Percentiles rank a stretch among this genome's conserved stretches.
Evolutionary conservation across 1,140 invertebrate genomes (phyloP).

Genomic region (Rhyzopertha dominica): DNA sequence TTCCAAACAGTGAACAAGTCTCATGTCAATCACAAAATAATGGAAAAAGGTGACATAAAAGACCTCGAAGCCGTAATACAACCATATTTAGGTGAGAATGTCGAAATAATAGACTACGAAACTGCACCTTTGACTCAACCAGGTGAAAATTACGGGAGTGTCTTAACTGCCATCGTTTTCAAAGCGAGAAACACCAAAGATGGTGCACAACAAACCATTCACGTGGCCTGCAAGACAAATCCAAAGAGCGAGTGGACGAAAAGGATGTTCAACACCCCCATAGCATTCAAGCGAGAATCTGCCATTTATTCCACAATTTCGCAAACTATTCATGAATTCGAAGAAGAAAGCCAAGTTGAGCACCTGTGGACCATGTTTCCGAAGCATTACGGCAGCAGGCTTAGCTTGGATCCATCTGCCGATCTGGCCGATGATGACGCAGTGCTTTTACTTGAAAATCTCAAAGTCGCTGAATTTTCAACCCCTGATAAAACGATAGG

Average conservation of each 20-base stretch:
- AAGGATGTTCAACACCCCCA: conserved; percentile 40
- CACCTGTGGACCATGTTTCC: conserved; percentile 15
- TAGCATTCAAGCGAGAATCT: conserved; percentile 44
- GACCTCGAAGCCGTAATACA: neutral
- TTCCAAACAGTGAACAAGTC: no score
- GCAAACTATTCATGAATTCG: conserved; percentile 24
- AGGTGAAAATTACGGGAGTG: conserved; percentile 57
- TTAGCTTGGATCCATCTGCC: conserved; percentile 15
- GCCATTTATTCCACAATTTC: conserved; percentile 24
- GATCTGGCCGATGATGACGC: conserved; percentile 29
- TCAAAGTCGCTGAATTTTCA: conserved; percentile 36
- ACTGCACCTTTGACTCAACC: conserved; percentile 47
- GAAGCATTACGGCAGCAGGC: conserved; percentile 22
- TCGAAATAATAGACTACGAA: conserved; percentile 5
- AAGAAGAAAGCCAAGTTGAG: conserved; percentile 16
- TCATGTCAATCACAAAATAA: no score
- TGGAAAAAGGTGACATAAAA: conserved; percentile 13
- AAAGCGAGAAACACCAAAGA: conserved; percentile 24
- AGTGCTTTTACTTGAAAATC: conserved; percentile 43
- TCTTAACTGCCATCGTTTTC: conserved; percentile 47
- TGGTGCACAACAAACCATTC: conserved; percentile 26
- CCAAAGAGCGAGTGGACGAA: conserved; percentile 40
- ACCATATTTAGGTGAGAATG: neutral
- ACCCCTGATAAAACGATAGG: conserved; percentile 35
- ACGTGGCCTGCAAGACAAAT: conserved; percentile 45